These are phyloP conservation scores for Scomber colias DNA, from an alignment of 2,113 vertebrate genomes.

Conservation along the genomic window DNA sequence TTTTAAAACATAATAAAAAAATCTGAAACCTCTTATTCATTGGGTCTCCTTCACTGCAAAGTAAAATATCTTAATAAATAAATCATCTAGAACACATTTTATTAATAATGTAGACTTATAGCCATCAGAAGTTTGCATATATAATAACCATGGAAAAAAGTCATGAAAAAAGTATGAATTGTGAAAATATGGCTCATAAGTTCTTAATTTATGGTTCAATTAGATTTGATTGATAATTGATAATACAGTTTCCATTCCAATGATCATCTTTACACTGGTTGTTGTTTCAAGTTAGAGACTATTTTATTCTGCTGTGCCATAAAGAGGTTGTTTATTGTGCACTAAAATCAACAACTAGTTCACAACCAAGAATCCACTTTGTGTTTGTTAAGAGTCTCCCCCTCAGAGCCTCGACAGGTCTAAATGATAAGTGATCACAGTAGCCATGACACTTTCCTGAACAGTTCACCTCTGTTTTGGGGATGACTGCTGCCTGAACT, in stretches of 20 bases:
- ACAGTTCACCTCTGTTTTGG: conserved; percentile 77
- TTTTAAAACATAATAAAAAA: conserved; percentile 47
- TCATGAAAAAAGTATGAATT: conserved; percentile 15
- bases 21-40: conserved; percentile 47
- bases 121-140: conserved; percentile 47
- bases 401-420: conserved; percentile 41
- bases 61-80: conserved; percentile 54
- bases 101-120: conserved; percentile 60
- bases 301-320: neutral
- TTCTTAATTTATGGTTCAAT: conserved; percentile 32
- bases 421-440: conserved; percentile 58
- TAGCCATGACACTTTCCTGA: conserved; percentile 54
- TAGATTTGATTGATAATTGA: conserved; percentile 21
- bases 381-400: conserved; percentile 18
- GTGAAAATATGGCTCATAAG: conserved; percentile 14
- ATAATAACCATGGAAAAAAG: conserved; percentile 36
- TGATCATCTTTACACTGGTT: neutral
- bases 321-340: conserved; percentile 5
- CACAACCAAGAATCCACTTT: conserved; percentile 24
- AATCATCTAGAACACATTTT: conserved; percentile 55
- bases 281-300: neutral
- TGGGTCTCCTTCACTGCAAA: conserved; percentile 31
- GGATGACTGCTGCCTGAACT: conserved; percentile 84
- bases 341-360: neutral
- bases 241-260: neutral